Evolutionary conservation across 2,797 vertebrate genomes (phyloP).

Genomic region (Centroberyx gerrardi): DNA sequence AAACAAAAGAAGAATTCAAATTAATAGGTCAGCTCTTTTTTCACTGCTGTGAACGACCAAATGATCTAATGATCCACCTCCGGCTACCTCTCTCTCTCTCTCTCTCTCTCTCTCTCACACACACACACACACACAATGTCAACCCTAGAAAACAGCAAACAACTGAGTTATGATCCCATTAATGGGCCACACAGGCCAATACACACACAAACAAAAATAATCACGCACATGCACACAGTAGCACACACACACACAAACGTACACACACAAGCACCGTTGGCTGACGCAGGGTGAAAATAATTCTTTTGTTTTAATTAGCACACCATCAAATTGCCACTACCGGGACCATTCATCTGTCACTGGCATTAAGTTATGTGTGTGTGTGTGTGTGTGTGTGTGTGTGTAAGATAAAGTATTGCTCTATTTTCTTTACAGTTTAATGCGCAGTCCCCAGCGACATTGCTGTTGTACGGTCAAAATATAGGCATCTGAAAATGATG

Average conservation of each 20-base stretch:
- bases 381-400: background rate
- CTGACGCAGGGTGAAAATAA: slow-evolving; percentile 51
- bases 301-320: slow-evolving; percentile 61
- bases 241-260: slow-evolving; percentile 6
- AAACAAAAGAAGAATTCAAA: background rate
- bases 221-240: slow-evolving; percentile 5
- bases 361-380: slow-evolving; percentile 25
- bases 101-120: background rate
- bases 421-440: slow-evolving; percentile 15
- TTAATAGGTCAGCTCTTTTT: background rate
- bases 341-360: slow-evolving; percentile 38
- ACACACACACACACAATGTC: slow-evolving; percentile 12
- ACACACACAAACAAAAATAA: slow-evolving; percentile 22
- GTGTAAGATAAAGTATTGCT: slow-evolving; percentile 30
- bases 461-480: background rate
- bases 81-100: background rate
- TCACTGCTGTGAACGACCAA: slow-evolving; percentile 12
- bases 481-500: slow-evolving; percentile 8
- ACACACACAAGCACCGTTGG: slow-evolving; percentile 1
- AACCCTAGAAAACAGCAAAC: slow-evolving; percentile 31
- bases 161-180: slow-evolving; percentile 51
- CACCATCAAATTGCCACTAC: slow-evolving; percentile 44
- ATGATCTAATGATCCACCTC: slow-evolving; percentile 21
- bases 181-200: slow-evolving; percentile 26
- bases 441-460: slow-evolving; percentile 1